Evolutionary conservation across 2,888 invertebrate species (phyloP).

Genomic region (Cotesia congregata): DNA sequence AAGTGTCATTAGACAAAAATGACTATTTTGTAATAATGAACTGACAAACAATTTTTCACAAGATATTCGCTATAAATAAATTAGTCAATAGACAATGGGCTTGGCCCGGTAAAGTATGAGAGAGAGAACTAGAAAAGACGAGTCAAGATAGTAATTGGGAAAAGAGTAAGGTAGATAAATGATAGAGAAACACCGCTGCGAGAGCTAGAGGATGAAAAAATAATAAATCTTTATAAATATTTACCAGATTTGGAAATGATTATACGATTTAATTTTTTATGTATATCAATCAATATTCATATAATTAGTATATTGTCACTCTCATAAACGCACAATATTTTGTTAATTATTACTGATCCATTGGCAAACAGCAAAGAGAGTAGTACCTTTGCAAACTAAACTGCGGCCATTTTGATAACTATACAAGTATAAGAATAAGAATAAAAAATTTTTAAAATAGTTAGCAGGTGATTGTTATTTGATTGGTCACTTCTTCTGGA

Average conservation of each 20-base stretch:
- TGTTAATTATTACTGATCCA: constrained; percentile 39
- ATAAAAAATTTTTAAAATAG: not conserved
- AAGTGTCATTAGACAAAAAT: not conserved
- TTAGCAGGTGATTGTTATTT: constrained; percentile 1
- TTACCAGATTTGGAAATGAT: constrained; percentile 17
- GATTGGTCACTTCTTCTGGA: not conserved
- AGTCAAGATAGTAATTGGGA: constrained; percentile 4
- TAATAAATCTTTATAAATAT: constrained; percentile 73
- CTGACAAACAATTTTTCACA: constrained; percentile 2
- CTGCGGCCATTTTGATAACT: constrained; percentile 85
- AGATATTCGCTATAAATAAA: constrained; percentile 51
- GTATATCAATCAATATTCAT: not conserved
- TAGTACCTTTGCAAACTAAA: constrained; percentile 73
- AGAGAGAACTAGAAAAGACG: constrained; percentile 2
- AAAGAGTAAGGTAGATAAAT: constrained; percentile 44
- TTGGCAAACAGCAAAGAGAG: constrained; percentile 43
- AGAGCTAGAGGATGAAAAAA: constrained; percentile 85
- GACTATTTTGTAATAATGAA: not conserved
- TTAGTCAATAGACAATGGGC: constrained; percentile 48
- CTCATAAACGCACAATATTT: constrained; percentile 24
- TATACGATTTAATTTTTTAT: not conserved
- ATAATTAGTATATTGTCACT: constrained; percentile 21
- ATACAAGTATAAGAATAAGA: not conserved
- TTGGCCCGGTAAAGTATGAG: constrained; percentile 41
- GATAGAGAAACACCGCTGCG: constrained; percentile 71